A percentile compares a stretch with the other conserved stretches of the same genome.
Conservation (phyloP, 2,797 vertebrate genomes). For the Spondyliosoma cantharus region DNA sequence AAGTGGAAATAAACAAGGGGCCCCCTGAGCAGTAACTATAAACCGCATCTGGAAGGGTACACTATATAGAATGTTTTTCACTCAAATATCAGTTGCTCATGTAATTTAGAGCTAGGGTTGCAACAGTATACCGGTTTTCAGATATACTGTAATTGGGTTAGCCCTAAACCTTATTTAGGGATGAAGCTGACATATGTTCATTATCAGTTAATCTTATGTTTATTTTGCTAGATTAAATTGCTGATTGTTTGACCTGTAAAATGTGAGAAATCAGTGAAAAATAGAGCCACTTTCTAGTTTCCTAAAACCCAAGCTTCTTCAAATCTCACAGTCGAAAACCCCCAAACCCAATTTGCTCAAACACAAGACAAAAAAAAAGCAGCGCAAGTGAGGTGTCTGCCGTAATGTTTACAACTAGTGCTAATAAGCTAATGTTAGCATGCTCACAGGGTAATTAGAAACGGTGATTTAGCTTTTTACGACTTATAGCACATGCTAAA, state of each 20-base stretch:
- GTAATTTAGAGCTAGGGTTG: not conserved
- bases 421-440: not conserved
- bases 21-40: not conserved
- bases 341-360: not conserved
- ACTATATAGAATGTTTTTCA: conserved; percentile 9
- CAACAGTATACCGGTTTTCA: no score
- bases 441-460: no score
- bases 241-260: not conserved
- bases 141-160: no score
- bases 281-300: not conserved
- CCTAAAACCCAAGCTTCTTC: not conserved
- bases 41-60: conserved; percentile 37
- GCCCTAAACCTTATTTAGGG: no score
- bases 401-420: no score
- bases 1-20: conserved; percentile 37
- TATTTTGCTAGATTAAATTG: not conserved
- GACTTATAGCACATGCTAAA: not conserved
- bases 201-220: not conserved
- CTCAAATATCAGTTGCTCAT: not conserved
- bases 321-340: not conserved
- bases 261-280: not conserved
- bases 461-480: not conserved
- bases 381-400: not conserved
- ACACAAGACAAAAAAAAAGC: no score
- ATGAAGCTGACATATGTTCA: not conserved